A percentile compares a stretch with the other conserved stretches of the same genome.
phyloP scores from a whole-genome alignment of 2,888 invertebrate genomes.

The Xylophagus ater region DNA sequence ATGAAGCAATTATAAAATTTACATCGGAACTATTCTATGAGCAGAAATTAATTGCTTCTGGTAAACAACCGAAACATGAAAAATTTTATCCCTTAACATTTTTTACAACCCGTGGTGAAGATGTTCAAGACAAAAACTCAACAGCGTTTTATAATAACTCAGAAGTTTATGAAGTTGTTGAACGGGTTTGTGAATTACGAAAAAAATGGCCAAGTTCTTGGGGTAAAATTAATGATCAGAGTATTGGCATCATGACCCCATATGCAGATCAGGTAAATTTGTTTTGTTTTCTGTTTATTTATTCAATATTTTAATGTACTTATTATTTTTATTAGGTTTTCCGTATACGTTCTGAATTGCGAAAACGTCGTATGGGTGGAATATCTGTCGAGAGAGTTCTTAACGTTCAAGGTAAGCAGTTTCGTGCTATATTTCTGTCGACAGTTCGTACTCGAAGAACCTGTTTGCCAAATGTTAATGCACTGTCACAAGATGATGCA shows the following conservation, averaged over 20 bases:
- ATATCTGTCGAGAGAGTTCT: constrained; percentile 73
- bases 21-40: constrained; percentile 75
- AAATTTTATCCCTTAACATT: constrained; percentile 65
- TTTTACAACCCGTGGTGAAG: constrained; percentile 68
- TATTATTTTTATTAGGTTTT: constrained; percentile 28
- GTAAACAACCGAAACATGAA: constrained; percentile 58
- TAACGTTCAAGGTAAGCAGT: constrained; percentile 82
- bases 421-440: constrained; percentile 68
- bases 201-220: constrained; percentile 63
- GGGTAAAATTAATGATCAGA: constrained; percentile 63
- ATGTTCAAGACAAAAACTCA: constrained; percentile 64
- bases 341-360: constrained; percentile 61
- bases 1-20: constrained; percentile 68
- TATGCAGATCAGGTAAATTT: constrained; percentile 63
- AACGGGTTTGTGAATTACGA: constrained; percentile 58
- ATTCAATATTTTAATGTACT: background rate
- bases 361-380: constrained; percentile 59
- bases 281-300: background rate
- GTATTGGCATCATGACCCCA: constrained; percentile 75
- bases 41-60: constrained; percentile 60
- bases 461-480: constrained; percentile 42
- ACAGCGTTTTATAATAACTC: constrained; percentile 74
- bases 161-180: constrained; percentile 71
- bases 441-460: constrained; percentile 62
- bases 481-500: constrained; percentile 43